Percentiles rank a stretch among this genome's conserved stretches.
Evolutionary conservation across 2,888 invertebrate species (phyloP).

Genomic region (Eilema caniola): DNA sequence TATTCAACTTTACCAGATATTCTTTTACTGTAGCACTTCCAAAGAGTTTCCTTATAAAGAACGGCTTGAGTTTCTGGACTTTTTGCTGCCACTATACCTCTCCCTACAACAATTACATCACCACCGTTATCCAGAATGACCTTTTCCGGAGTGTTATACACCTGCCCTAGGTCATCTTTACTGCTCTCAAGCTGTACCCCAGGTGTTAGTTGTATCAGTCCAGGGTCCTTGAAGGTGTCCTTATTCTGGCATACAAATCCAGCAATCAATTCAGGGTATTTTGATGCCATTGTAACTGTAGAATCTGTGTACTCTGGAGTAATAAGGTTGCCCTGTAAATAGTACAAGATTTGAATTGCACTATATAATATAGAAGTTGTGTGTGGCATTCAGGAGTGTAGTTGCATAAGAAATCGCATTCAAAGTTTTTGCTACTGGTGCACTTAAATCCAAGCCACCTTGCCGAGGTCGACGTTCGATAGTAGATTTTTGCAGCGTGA

Average conservation of each 20-base stretch:
- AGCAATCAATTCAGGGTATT: slow-evolving; percentile 91
- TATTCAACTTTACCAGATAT: slow-evolving; percentile 67
- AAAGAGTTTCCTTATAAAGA: slow-evolving; percentile 91
- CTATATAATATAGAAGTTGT: no score
- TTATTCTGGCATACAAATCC: slow-evolving; percentile 96
- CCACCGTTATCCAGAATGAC: slow-evolving; percentile 94
- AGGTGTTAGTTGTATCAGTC: slow-evolving; percentile 96
- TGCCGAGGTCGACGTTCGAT: no score
- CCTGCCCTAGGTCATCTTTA: slow-evolving; percentile 93
- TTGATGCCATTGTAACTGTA: slow-evolving; percentile 91
- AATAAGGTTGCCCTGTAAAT: slow-evolving; percentile 82
- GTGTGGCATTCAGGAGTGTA: no score
- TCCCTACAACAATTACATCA: slow-evolving; percentile 97
- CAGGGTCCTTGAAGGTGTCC: slow-evolving; percentile 89
- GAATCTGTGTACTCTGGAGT: slow-evolving; percentile 89
- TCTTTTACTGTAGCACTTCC: slow-evolving; percentile 84
- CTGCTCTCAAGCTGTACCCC: slow-evolving; percentile 93
- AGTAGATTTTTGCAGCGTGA: no score
- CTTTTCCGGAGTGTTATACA: slow-evolving; percentile 94
- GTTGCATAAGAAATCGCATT: no score
- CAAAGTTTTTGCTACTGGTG: no score
- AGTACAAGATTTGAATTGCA: background rate
- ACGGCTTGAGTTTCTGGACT: slow-evolving; percentile 90
- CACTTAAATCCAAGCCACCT: no score
- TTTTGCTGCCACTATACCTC: slow-evolving; percentile 92